These are phyloP conservation scores for Teleogryllus occipitalis DNA, from an alignment of 1,140 invertebrate genomes.

Conservation along the genomic window DNA sequence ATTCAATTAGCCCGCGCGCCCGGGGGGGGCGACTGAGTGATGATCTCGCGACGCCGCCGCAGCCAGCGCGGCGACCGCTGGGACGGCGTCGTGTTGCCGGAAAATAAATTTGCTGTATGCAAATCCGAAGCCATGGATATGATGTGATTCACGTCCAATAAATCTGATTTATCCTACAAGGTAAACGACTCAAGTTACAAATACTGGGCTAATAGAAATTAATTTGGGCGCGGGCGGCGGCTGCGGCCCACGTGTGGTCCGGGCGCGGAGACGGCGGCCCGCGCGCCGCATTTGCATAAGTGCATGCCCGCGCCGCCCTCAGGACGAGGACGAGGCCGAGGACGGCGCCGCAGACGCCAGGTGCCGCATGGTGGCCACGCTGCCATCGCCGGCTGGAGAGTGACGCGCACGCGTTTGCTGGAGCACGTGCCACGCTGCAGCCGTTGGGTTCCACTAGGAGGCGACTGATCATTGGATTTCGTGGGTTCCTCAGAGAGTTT, in stretches of 20 bases:
- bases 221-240: not conserved
- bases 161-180: not conserved
- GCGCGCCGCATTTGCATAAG: not conserved
- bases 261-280: too few relatives aligned
- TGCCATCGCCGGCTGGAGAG: too few relatives aligned
- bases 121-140: not conserved
- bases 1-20: not conserved
- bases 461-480: too few relatives aligned
- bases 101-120: not conserved
- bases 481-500: too few relatives aligned
- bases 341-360: too few relatives aligned
- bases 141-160: slow-evolving; percentile 4
- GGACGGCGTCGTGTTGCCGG: not conserved
- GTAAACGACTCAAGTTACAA: not conserved
- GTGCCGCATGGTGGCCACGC: too few relatives aligned
- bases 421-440: too few relatives aligned
- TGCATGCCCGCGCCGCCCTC: not conserved
- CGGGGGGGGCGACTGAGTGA: not conserved
- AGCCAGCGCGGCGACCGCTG: too few relatives aligned
- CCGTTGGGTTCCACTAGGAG: too few relatives aligned
- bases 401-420: too few relatives aligned
- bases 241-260: not conserved
- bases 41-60: not conserved
- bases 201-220: not conserved
- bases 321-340: too few relatives aligned